Conservation (phyloP, 2,797 vertebrate genomes). For the Catamblyrhynchus diadema region DNA sequence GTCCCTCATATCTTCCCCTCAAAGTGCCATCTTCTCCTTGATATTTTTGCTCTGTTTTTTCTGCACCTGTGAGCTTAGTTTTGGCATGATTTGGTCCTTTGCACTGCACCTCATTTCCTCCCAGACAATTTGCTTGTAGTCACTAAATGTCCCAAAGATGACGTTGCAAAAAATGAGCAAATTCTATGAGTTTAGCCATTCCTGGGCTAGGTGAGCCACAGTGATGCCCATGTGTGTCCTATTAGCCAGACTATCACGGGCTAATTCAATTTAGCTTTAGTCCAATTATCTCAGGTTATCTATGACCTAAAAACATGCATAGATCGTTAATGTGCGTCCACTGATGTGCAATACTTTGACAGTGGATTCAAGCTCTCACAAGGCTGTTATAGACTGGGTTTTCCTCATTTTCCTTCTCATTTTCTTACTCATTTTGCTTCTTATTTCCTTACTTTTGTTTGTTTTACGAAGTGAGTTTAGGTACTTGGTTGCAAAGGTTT, state of each 20-base stretch:
- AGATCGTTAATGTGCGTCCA: not conserved
- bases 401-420: not conserved
- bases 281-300: conserved; percentile 21
- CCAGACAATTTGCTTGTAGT: too few species aligned
- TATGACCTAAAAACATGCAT: not conserved
- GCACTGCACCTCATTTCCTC: too few species aligned
- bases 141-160: not conserved
- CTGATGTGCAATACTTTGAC: not conserved
- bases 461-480: not conserved
- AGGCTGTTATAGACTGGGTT: not conserved
- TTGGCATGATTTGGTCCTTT: too few species aligned
- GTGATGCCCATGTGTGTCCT: not conserved
- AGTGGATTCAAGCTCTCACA: not conserved
- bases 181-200: not conserved
- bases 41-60: too few species aligned
- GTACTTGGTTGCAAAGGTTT: not conserved
- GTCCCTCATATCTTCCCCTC: too few species aligned
- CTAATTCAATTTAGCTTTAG: conserved; percentile 23
- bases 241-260: not conserved
- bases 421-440: not conserved
- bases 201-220: not conserved
- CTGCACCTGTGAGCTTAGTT: too few species aligned
- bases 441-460: not conserved
- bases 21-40: too few species aligned
- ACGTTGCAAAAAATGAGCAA: not conserved